Conservation (phyloP, 2,797 vertebrate genomes). For the Sternarchorhynchus goeldii region DNA sequence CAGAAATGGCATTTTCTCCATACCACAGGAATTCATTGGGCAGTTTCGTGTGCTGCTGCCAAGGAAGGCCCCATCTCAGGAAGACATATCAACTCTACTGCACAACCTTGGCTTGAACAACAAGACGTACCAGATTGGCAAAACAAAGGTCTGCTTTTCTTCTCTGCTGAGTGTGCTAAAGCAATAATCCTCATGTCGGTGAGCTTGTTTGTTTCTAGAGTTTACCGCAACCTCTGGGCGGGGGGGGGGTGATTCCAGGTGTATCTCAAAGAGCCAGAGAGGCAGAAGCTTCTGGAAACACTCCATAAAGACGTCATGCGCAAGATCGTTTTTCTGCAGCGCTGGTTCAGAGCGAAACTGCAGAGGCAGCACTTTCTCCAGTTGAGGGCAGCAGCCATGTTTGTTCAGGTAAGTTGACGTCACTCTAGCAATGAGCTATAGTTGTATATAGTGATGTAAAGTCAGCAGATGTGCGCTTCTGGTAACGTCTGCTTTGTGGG, state of each 20-base stretch:
- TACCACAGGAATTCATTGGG: slow-evolving; percentile 86
- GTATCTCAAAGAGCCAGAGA: slow-evolving; percentile 91
- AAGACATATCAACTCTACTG: slow-evolving; percentile 82
- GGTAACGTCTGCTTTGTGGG: neutral
- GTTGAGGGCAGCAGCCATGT: slow-evolving; percentile 76
- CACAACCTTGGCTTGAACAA: slow-evolving; percentile 82
- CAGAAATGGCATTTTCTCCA: neutral
- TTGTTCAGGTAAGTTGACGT: slow-evolving; percentile 81
- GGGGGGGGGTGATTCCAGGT: slow-evolving; percentile 76
- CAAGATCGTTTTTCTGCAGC: slow-evolving; percentile 93
- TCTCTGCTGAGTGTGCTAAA: neutral
- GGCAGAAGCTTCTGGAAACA: slow-evolving; percentile 88
- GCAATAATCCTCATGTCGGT: neutral
- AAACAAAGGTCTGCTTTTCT: slow-evolving; percentile 83
- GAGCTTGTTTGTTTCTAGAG: neutral
- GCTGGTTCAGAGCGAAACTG: slow-evolving; percentile 85
- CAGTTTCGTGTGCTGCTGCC: slow-evolving; percentile 94
- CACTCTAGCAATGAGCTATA: neutral
- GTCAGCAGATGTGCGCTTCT: neutral
- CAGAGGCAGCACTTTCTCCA: slow-evolving; percentile 84
- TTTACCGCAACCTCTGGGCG: neutral
- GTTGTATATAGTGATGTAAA: neutral
- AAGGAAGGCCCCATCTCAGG: slow-evolving; percentile 77
- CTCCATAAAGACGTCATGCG: slow-evolving; percentile 91
- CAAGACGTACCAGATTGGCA: slow-evolving; percentile 93